A percentile compares a stretch with the other conserved stretches of the same genome.
Conservation (phyloP, 1,140 invertebrate species). For the Neoseiulus cucumeris region DNA sequence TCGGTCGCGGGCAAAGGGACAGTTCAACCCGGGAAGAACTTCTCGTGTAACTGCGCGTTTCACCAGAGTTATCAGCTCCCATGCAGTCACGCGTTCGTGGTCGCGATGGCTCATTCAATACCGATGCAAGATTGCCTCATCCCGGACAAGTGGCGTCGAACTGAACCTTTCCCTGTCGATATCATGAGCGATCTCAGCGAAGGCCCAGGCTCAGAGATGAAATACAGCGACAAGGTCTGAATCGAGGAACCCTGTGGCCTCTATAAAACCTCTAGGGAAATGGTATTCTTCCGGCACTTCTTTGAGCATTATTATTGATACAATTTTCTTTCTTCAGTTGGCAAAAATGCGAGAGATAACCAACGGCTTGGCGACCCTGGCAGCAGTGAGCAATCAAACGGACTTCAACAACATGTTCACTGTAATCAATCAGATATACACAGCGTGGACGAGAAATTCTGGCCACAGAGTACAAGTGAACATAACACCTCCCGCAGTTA, state of each 20-base stretch:
- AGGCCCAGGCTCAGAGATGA: not conserved
- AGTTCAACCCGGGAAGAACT: not conserved
- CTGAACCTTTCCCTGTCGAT: slow-evolving; percentile 7
- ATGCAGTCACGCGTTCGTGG: slow-evolving; percentile 3
- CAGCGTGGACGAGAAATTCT: not conserved
- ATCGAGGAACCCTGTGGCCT: too few species aligned
- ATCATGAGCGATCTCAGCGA: not conserved
- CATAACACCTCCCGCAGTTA: not conserved
- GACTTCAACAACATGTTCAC: slow-evolving; percentile 9
- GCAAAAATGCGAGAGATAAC: slow-evolving; percentile 1
- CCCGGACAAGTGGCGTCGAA: not conserved
- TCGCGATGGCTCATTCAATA: not conserved
- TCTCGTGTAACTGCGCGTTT: slow-evolving; percentile 3
- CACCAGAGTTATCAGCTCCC: not conserved
- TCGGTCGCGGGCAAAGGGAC: slow-evolving; percentile 2
- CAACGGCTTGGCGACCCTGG: not conserved
- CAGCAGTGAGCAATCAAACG: not conserved
- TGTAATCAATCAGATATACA: not conserved
- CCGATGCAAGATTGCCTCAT: slow-evolving; percentile 2
- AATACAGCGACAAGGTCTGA: slow-evolving; percentile 3
- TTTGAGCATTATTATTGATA: too few species aligned
- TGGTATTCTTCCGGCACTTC: too few species aligned
- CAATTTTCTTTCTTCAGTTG: not conserved
- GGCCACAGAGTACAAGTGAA: not conserved
- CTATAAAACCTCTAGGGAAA: too few species aligned